Conservation (phyloP, 2,888 invertebrate genomes). For the Buathra laborator region DNA sequence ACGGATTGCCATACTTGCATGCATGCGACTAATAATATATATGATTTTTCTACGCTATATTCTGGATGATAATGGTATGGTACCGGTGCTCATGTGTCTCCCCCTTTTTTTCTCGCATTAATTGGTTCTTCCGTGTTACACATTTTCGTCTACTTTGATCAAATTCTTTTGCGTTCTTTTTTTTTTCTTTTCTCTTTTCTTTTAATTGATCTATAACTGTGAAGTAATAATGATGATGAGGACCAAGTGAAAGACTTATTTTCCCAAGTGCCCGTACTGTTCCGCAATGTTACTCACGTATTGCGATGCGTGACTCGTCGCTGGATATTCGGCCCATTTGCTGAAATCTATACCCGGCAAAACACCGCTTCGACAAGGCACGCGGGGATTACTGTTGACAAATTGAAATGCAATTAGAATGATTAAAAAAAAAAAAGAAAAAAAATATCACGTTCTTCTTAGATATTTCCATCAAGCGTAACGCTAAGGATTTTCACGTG, state of each 20-base stretch:
- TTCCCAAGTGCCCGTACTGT: constrained; percentile 85
- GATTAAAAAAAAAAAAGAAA: neutral
- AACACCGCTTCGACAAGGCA: constrained; percentile 95
- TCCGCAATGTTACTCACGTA: constrained; percentile 89
- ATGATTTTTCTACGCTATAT: constrained; percentile 27
- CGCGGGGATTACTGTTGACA: constrained; percentile 94
- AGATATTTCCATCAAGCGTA: constrained; percentile 6
- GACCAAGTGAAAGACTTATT: constrained; percentile 74
- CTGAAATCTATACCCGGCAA: constrained; percentile 94
- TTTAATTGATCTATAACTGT: constrained; percentile 27
- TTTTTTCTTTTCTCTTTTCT: neutral
- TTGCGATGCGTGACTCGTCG: constrained; percentile 86
- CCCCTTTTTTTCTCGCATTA: neutral
- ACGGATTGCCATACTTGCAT: constrained; percentile 55
- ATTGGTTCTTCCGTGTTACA: neutral
- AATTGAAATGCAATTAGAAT: constrained; percentile 14
- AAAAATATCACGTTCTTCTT: constrained; percentile 18
- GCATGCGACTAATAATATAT: constrained; percentile 40
- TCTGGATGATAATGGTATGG: constrained; percentile 17
- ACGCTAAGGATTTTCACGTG: too few species aligned
- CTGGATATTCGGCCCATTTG: constrained; percentile 93
- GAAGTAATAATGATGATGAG: constrained; percentile 36
- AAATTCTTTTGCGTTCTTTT: neutral
- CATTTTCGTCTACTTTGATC: constrained; percentile 10
- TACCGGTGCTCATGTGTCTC: constrained; percentile 12